These are phyloP conservation scores for Meta bourneti DNA, from an alignment of 2,888 invertebrate species.

Conservation along the genomic window DNA sequence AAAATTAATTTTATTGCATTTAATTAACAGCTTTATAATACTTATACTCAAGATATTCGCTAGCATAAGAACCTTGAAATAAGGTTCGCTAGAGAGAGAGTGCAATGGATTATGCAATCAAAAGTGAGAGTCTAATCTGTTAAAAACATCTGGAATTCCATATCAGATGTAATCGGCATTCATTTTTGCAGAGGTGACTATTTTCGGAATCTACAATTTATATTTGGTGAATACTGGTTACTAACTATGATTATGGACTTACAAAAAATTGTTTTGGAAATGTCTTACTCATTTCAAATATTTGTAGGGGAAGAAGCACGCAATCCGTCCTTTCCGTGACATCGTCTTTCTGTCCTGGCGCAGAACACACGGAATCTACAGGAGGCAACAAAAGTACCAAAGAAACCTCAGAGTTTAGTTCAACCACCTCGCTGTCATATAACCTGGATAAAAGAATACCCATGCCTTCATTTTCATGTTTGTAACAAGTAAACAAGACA, in stretches of 20 bases:
- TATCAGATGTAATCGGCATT: too few species aligned
- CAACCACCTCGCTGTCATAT: slow-evolving; percentile 96
- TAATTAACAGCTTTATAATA: too few species aligned
- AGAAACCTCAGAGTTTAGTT: slow-evolving; percentile 93
- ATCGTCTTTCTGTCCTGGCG: slow-evolving; percentile 86
- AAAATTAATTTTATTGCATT: too few species aligned
- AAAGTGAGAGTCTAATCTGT: too few species aligned
- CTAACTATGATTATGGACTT: background rate
- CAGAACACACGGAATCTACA: slow-evolving; percentile 94
- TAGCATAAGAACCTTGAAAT: too few species aligned
- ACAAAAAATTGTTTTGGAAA: too few species aligned
- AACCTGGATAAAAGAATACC: slow-evolving; percentile 81
- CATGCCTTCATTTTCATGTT: background rate
- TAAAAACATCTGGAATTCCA: too few species aligned
- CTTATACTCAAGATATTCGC: too few species aligned
- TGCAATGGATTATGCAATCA: too few species aligned
- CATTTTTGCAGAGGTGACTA: too few species aligned
- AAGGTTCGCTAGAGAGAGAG: too few species aligned
- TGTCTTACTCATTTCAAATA: slow-evolving; percentile 83
- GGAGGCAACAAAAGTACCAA: slow-evolving; percentile 95
- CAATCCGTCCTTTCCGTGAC: slow-evolving; percentile 91
- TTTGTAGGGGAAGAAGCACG: slow-evolving; percentile 94
- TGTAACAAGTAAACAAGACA: background rate
- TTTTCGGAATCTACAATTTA: too few species aligned
- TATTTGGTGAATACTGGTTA: background rate